A percentile compares a stretch with the other conserved stretches of the same genome.
Conservation (phyloP, 2,888 invertebrate genomes). For the Idaea biselata region DNA sequence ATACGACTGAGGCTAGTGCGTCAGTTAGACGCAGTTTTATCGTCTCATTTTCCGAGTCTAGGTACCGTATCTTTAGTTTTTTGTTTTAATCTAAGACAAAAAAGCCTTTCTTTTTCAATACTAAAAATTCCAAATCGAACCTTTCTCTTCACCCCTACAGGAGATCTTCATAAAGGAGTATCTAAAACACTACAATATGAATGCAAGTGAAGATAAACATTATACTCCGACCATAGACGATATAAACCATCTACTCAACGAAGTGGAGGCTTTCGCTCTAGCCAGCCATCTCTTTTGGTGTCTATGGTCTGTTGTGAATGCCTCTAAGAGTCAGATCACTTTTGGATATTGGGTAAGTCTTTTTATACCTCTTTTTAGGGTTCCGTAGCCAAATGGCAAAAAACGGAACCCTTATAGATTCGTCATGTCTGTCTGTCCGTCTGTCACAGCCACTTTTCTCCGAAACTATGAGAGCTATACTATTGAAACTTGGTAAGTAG, state of each 20-base stretch:
- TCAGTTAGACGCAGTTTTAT: too few species aligned
- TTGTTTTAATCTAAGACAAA: too few species aligned
- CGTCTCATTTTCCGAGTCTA: too few species aligned
- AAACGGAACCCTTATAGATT: too few species aligned
- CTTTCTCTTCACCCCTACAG: slow-evolving; percentile 33
- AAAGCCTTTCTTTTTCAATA: too few species aligned
- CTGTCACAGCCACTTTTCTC: too few species aligned
- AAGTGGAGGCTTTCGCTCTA: slow-evolving; percentile 91
- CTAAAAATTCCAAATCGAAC: background rate
- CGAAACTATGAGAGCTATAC: too few species aligned
- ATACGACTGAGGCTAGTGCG: too few species aligned
- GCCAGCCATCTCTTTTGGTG: slow-evolving; percentile 97
- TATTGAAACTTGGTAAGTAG: too few species aligned
- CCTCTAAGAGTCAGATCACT: slow-evolving; percentile 91
- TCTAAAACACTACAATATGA: slow-evolving; percentile 55
- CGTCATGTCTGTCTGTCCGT: too few species aligned
- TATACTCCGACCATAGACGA: slow-evolving; percentile 69
- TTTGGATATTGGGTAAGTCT: slow-evolving; percentile 94
- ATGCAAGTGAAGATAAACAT: slow-evolving; percentile 38
- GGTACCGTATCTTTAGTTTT: too few species aligned
- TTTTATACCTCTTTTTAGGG: background rate
- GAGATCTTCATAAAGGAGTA: slow-evolving; percentile 82
- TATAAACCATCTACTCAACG: slow-evolving; percentile 83
- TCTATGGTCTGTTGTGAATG: slow-evolving; percentile 95
- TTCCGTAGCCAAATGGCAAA: too few species aligned